These are phyloP conservation scores for Isotomurus palustris DNA, from an alignment of 2,888 invertebrate genomes.

Conservation along the genomic window DNA sequence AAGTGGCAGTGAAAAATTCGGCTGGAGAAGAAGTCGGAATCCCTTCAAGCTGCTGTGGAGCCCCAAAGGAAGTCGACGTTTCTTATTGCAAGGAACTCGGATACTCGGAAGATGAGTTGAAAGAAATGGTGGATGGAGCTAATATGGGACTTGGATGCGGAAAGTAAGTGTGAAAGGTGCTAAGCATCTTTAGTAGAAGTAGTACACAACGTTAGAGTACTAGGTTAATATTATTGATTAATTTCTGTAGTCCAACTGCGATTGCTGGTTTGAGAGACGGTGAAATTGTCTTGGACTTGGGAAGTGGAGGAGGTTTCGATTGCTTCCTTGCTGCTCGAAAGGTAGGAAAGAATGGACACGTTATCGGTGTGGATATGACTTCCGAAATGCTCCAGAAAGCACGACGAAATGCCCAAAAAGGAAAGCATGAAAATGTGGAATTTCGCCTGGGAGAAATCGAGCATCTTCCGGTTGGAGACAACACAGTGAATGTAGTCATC, in stretches of 20 bases:
- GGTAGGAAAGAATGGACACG: slow-evolving; percentile 22
- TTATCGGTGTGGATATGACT: slow-evolving; percentile 35
- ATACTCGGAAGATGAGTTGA: slow-evolving; percentile 28
- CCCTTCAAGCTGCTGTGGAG: slow-evolving; percentile 27
- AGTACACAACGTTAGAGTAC: neutral
- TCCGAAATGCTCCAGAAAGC: slow-evolving; percentile 28
- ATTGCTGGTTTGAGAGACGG: slow-evolving; percentile 21
- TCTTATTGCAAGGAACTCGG: slow-evolving; percentile 28
- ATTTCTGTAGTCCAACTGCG: slow-evolving; percentile 17
- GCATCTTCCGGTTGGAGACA: slow-evolving; percentile 28
- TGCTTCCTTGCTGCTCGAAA: slow-evolving; percentile 22
- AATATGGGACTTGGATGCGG: slow-evolving; percentile 33
- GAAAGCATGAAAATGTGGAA: slow-evolving; percentile 15
- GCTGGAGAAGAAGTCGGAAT: slow-evolving; percentile 25
- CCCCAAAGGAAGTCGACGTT: slow-evolving; percentile 23
- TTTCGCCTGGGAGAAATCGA: slow-evolving; percentile 34
- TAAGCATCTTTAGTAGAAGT: too few relatives aligned
- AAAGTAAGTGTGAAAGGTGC: too few relatives aligned
- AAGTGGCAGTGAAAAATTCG: slow-evolving; percentile 27
- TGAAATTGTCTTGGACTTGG: slow-evolving; percentile 27
- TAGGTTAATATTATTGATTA: neutral
- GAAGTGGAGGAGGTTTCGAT: slow-evolving; percentile 32
- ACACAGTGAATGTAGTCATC: slow-evolving; percentile 26
- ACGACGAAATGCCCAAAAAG: slow-evolving; percentile 19
- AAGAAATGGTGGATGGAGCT: slow-evolving; percentile 24